Percentiles rank a stretch among this genome's conserved stretches.
These are phyloP conservation scores for Merluccius polli DNA, from an alignment of 2,797 vertebrate species.

Conservation along the genomic window DNA sequence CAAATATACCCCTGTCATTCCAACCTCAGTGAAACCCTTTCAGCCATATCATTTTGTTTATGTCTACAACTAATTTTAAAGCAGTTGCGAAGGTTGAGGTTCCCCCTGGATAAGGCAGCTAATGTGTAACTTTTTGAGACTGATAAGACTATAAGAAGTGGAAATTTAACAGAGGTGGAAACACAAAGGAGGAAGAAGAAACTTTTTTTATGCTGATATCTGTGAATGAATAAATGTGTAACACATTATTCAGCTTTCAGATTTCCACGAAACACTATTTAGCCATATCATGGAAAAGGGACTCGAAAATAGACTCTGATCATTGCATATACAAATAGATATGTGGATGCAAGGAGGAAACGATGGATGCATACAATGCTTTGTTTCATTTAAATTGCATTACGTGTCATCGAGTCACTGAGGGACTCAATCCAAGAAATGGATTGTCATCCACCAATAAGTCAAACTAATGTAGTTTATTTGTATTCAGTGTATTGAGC, in stretches of 20 bases:
- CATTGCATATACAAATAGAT: background rate
- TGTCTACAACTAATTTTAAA: background rate
- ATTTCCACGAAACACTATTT: background rate
- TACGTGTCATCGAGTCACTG: background rate
- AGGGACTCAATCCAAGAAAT: background rate
- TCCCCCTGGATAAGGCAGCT: background rate
- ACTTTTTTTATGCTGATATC: background rate
- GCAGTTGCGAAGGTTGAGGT: background rate
- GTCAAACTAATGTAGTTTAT: background rate
- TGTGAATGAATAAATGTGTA: background rate
- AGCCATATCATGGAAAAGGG: background rate
- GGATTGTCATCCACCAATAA: background rate
- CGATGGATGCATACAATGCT: background rate
- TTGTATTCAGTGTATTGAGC: slow-evolving; percentile 9
- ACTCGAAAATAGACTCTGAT: background rate
- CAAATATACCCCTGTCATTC: background rate
- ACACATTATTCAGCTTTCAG: background rate
- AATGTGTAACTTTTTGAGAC: background rate
- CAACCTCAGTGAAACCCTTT: background rate
- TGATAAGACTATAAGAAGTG: background rate
- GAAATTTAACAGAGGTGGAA: background rate
- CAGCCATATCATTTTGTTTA: background rate
- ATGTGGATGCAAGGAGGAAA: background rate
- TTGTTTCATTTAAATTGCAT: background rate
- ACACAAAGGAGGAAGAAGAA: background rate